Evolutionary conservation across 2,888 invertebrate species (phyloP), one percentile per base, ranked within the genome.

Genomic region (Tachina lurida): DNA sequence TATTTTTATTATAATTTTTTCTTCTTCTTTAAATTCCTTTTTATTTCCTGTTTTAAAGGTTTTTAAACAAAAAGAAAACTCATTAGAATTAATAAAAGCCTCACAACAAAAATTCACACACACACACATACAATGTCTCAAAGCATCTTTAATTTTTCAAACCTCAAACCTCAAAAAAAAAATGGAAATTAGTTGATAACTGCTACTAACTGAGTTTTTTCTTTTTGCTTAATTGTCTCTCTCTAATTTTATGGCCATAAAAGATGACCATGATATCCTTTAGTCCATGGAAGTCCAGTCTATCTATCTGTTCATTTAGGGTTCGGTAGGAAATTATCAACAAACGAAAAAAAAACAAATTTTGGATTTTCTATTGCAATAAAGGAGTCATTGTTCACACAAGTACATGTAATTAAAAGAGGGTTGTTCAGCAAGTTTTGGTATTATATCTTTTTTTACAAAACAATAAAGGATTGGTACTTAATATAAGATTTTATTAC

Each of bases 301-400:
- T n/a, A n/a, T 22, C 54, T 65, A 79, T 79, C 63, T 63, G 54
- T 63, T 45, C 63, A 71, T 43, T 56, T 12, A 63, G 17, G 19
- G 45, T 71, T 65, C 43, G 60, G 60, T 52, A 67, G 67, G n/a
- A 81, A 75, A 68, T 31, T 31, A 81, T 76, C 22, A 76, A 43
- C 19, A 71, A 45, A 58, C 10, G 0, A 52, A 39, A 75, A 47
- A 65, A 63, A 49, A 22, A 49, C 10, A 39, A 54, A 58, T 58
- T 73, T 68, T 47, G 54, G 75, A 47, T 22, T 74, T 79, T 86
- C 86, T 80, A 79, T 71, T 79, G 79, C 75, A 83, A 86, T 83
- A 68, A 86, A 83, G 79, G 76, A 86, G 67, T 77, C 45, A 19
- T 63, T 77, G 15, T 43, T 41, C 52, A 63, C 13, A 73, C 58